These are phyloP conservation scores for Meloidogyne chitwoodi DNA, from an alignment of 1,140 invertebrate genomes.

Conservation along the genomic window DNA sequence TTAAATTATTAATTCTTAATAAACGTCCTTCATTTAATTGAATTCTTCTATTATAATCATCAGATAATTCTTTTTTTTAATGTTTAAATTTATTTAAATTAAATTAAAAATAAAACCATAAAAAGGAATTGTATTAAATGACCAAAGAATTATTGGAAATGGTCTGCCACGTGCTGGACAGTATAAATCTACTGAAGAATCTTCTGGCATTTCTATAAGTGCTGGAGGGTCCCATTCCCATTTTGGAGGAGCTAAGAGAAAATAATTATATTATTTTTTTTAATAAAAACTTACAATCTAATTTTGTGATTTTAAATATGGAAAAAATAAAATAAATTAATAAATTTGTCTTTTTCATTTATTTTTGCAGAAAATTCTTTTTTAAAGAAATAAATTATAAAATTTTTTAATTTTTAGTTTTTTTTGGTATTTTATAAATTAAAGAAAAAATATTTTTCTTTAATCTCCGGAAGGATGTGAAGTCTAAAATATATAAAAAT, in stretches of 20 bases:
- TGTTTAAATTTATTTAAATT: constrained; percentile 8
- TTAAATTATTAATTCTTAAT: constrained; percentile 71
- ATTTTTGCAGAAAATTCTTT: neutral
- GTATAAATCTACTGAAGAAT: constrained; percentile 77
- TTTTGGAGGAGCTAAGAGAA: constrained; percentile 72
- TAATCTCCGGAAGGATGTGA: neutral
- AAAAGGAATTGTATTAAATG: constrained; percentile 77
- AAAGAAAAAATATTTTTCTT: neutral
- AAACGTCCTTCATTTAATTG: constrained; percentile 53
- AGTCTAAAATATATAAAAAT: neutral
- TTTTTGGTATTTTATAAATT: neutral
- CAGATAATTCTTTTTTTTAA: constrained; percentile 65
- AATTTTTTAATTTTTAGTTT: no score
- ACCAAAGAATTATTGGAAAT: constrained; percentile 86
- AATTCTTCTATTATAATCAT: constrained; percentile 67
- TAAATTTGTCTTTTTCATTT: neutral
- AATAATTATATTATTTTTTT: neutral
- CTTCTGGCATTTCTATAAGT: constrained; percentile 81
- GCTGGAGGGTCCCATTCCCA: constrained; percentile 82
- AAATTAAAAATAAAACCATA: constrained; percentile 29
- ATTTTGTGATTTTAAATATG: neutral
- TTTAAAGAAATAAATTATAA: no score
- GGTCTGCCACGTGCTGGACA: constrained; percentile 84
- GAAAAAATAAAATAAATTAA: neutral
- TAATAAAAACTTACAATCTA: neutral